Evolutionary conservation across 1,140 invertebrate genomes (phyloP), one percentile per base, ranked within the genome.

Genomic region (Drosophila virilis): DNA sequence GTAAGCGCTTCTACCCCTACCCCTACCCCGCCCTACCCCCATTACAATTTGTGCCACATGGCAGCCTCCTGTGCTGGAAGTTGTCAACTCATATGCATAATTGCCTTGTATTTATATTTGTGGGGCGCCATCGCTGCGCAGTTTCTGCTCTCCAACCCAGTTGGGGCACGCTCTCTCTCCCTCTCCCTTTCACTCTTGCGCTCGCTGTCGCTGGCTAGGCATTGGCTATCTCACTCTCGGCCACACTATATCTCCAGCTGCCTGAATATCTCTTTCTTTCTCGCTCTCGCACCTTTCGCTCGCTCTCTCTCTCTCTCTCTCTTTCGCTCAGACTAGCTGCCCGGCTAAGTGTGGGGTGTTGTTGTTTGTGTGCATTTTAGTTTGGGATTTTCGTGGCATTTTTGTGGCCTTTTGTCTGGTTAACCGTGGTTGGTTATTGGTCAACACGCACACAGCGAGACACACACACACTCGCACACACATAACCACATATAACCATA

Each of bases 401-500:
- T 91, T 91, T 91, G 90, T 91, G 90, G 90, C 90, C 90, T 91
- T 91, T 91, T 91, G 76, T 91, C 83, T 91, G 90, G 90, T 91
- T 91, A 91, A 91, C 90, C 90, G 80, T 91, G 77, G 85, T 91
- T 91, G 90, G 90, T 91, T 89, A 83, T 89, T 84, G 84, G 85
- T 89, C 80, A 89, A 89, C 85, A 78, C 80, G 66, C 52, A 77
- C 60, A 58, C 52, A 43, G 6, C 51, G 8, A 66, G 48, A 58
- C 66, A 58, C 45, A 55, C 51, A 70, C 45, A 69, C 50, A 42
- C 42, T 33, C 13, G 28, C 57, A 70, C 65, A 68, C 59, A 58
- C 6, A 57, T 42, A 45, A 45, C 46, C 10, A 62, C 8, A 50
- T 17, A 38, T 60, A 46, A 42, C 51, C 66, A 61, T 48, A 57